Percentiles rank a stretch among this genome's conserved stretches.
These are phyloP conservation scores for Thera britannica DNA, from an alignment of 2,888 invertebrate genomes.

Conservation along the genomic window DNA sequence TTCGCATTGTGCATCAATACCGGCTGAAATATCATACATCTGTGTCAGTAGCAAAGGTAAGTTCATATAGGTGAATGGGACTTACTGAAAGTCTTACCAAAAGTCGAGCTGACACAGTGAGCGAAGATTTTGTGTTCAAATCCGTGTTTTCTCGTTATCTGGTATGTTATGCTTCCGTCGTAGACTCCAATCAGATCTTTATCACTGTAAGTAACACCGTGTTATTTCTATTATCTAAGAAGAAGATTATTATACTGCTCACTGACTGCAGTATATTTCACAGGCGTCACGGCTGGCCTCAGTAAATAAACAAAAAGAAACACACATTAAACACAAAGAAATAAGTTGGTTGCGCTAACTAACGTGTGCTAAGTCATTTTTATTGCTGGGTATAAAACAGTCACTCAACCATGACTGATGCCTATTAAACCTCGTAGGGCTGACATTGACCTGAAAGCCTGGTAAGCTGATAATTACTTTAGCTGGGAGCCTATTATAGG, in stretches of 20 bases:
- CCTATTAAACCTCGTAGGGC: too few relatives aligned
- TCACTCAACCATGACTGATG: too few relatives aligned
- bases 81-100: slow-evolving; percentile 70
- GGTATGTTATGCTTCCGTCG: slow-evolving; percentile 70
- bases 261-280: too few relatives aligned
- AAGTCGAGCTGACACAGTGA: slow-evolving; percentile 85
- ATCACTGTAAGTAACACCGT: slow-evolving; percentile 56
- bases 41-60: not conserved
- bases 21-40: slow-evolving; percentile 70
- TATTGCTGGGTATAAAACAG: too few relatives aligned
- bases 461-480: too few relatives aligned
- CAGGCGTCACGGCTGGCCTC: too few relatives aligned
- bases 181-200: slow-evolving; percentile 72
- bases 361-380: not conserved
- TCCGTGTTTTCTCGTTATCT: slow-evolving; percentile 68
- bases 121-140: slow-evolving; percentile 76
- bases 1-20: slow-evolving; percentile 76
- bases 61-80: not conserved
- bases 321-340: too few relatives aligned
- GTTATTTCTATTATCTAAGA: not conserved
- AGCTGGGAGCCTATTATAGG: too few relatives aligned
- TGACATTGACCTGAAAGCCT: too few relatives aligned
- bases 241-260: too few relatives aligned
- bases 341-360: too few relatives aligned
- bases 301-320: too few relatives aligned